A percentile compares a stretch with the other conserved stretches of the same genome.
These are phyloP conservation scores for Helicoverpa zea DNA, from an alignment of 1,140 invertebrate species.

Conservation along the genomic window DNA sequence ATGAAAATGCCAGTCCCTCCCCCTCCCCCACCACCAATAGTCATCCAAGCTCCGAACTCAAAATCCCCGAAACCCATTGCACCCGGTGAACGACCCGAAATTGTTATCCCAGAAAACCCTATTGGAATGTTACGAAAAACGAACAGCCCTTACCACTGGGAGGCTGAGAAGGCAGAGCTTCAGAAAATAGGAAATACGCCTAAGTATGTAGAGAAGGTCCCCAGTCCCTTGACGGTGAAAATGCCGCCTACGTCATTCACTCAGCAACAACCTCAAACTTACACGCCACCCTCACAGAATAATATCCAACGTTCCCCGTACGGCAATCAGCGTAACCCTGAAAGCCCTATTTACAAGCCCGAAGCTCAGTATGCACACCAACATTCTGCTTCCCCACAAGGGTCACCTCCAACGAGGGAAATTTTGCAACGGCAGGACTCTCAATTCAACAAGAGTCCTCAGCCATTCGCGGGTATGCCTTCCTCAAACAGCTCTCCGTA, in stretches of 20 bases:
- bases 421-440: slow-evolving; percentile 83
- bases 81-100: slow-evolving; percentile 88
- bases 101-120: slow-evolving; percentile 90
- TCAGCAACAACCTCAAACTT: slow-evolving; percentile 77
- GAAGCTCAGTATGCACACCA: slow-evolving; percentile 82
- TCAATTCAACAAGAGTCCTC: slow-evolving; percentile 85
- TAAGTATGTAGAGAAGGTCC: slow-evolving; percentile 82
- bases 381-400: slow-evolving; percentile 68
- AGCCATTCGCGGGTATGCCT: slow-evolving; percentile 77
- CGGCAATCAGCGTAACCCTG: slow-evolving; percentile 75
- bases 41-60: slow-evolving; percentile 82
- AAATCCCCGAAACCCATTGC: slow-evolving; percentile 81
- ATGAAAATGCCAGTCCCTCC: slow-evolving; percentile 83
- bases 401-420: slow-evolving; percentile 79
- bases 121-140: slow-evolving; percentile 88
- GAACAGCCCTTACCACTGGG: slow-evolving; percentile 86
- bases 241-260: slow-evolving; percentile 74
- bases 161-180: slow-evolving; percentile 80
- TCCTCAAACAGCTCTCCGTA: slow-evolving; percentile 68
- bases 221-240: slow-evolving; percentile 82
- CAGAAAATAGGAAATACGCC: slow-evolving; percentile 77
- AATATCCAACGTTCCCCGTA: slow-evolving; percentile 69
- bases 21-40: slow-evolving; percentile 87
- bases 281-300: slow-evolving; percentile 70
- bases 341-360: slow-evolving; percentile 83